A percentile compares a stretch with the other conserved stretches of the same genome.
phyloP scores from a whole-genome alignment of 2,888 invertebrate species.

The Cenopis cana region DNA sequence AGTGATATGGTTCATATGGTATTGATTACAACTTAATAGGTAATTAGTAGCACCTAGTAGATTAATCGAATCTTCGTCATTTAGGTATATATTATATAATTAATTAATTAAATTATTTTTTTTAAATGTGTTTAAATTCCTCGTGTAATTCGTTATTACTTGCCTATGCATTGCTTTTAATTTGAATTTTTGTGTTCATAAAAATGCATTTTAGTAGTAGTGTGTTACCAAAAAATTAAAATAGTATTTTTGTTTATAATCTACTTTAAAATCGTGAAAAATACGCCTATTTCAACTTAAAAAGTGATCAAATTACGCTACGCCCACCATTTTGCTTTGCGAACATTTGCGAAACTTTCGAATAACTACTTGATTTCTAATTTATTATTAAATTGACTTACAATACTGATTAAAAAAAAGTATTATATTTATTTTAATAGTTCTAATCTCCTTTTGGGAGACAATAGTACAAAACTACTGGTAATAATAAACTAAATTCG shows the following conservation, averaged over 20 bases:
- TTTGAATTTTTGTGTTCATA: not conserved
- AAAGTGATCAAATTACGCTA: not conserved
- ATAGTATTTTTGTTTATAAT: not conserved
- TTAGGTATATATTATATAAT: too few species aligned
- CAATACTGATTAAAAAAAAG: not conserved
- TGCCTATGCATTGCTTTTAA: not conserved
- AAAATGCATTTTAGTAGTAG: not conserved
- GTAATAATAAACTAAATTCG: conserved; percentile 20
- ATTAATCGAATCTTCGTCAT: too few species aligned
- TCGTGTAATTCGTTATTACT: not conserved
- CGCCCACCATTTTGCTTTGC: not conserved
- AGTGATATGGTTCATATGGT: not conserved
- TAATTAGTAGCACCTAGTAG: not conserved
- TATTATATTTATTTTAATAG: not conserved
- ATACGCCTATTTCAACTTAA: not conserved
- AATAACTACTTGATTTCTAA: not conserved
- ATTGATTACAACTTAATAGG: not conserved
- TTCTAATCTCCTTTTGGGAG: not conserved
- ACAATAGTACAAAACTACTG: not conserved
- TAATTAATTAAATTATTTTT: too few species aligned
- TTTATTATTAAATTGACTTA: not conserved
- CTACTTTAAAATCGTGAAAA: not conserved
- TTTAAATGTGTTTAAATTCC: not conserved
- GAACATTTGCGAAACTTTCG: not conserved
- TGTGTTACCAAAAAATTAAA: not conserved